phyloP scores from a whole-genome alignment of 2,113 vertebrate species.

The Rhinolophus ferrumequinum region DNA sequence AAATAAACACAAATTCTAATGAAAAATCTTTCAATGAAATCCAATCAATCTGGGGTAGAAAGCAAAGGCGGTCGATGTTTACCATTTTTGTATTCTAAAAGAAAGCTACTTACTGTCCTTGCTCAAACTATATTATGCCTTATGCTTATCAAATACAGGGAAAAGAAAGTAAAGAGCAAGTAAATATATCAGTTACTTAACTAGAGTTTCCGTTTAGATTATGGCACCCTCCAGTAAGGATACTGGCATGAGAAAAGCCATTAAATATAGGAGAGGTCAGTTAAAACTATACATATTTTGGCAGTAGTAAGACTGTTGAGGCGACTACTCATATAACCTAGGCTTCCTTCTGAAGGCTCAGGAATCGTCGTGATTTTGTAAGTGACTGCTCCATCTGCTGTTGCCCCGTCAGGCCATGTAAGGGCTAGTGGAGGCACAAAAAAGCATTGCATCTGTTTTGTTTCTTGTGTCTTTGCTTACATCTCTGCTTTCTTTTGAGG shows the following conservation, averaged over 20 bases:
- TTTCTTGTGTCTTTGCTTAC: background rate
- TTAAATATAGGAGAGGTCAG: background rate
- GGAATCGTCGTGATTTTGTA: conserved; percentile 73
- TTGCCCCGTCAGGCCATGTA: background rate
- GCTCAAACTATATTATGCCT: background rate
- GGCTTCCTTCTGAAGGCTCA: conserved; percentile 18
- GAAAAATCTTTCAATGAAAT: background rate
- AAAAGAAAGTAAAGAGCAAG: background rate
- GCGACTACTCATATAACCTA: background rate
- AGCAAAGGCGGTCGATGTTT: background rate
- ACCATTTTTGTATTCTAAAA: conserved; percentile 10
- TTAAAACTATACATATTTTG: conserved; percentile 47
- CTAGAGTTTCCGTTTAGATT: conserved; percentile 41
- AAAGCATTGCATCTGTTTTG: conserved; percentile 66
- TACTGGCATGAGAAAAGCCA: background rate
- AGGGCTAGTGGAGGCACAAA: background rate
- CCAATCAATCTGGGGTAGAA: background rate
- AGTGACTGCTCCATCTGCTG: conserved; percentile 17
- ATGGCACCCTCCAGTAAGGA: background rate
- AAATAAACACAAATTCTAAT: conserved; percentile 43
- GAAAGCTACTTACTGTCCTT: background rate
- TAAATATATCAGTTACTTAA: background rate
- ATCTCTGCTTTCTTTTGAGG: background rate
- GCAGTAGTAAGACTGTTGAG: background rate
- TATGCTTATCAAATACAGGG: background rate